Percentiles rank a stretch among this genome's conserved stretches.
Conservation (phyloP, 1,140 invertebrate species). For the Chrysomallon squamiferum region DNA sequence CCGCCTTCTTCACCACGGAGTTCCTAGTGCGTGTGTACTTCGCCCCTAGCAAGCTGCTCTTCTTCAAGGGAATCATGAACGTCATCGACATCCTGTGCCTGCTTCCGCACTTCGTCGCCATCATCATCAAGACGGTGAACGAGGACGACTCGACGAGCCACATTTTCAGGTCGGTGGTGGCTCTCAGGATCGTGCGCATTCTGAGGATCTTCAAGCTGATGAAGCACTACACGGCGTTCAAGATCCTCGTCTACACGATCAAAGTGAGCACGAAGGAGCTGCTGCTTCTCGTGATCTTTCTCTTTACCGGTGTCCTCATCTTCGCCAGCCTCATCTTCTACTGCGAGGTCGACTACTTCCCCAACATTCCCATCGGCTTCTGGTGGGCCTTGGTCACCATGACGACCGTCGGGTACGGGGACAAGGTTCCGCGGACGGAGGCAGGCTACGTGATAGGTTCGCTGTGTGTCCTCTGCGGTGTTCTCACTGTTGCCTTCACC, state of each 20-base stretch:
- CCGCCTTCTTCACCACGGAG: constrained; percentile 55
- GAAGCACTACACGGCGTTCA: constrained; percentile 63
- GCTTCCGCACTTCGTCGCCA: constrained; percentile 53
- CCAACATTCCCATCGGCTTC: constrained; percentile 90
- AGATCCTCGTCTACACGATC: constrained; percentile 61
- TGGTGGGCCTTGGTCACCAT: constrained; percentile 99
- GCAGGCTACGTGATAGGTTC: constrained; percentile 94
- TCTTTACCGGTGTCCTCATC: constrained; percentile 59
- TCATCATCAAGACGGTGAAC: constrained; percentile 48
- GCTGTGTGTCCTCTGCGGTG: constrained; percentile 92
- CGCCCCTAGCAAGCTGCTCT: constrained; percentile 47
- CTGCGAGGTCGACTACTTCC: constrained; percentile 54
- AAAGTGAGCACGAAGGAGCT: constrained; percentile 60
- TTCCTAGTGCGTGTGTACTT: constrained; percentile 47
- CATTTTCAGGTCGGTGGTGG: constrained; percentile 48
- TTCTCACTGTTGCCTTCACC: constrained; percentile 94
- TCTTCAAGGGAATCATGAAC: constrained; percentile 50
- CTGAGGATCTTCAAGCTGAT: constrained; percentile 61
- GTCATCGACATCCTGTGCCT: constrained; percentile 60
- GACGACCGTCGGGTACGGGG: constrained; percentile 95
- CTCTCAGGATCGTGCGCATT: constrained; percentile 51
- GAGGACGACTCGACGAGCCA: constrained; percentile 33
- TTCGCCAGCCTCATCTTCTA: constrained; percentile 61
- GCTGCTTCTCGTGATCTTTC: constrained; percentile 57
- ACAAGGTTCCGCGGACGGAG: constrained; percentile 55